Base-by-base conservation (phyloP, 2,888 invertebrate species). In the Microchrysa polita region DNA sequence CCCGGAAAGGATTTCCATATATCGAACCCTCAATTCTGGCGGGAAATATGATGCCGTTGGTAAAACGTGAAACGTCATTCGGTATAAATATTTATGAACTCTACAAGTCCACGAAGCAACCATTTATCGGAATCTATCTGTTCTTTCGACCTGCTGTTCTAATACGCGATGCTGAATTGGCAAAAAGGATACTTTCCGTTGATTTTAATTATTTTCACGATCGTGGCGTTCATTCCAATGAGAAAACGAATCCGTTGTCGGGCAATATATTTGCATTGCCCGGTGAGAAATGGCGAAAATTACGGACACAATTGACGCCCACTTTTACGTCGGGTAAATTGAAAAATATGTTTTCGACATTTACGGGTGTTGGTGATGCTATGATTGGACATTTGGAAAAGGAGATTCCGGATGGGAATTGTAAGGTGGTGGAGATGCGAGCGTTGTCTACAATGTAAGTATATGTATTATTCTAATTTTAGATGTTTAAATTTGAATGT, bases 241-340 rank as follows among this genome's bases (percentile, higher is more conserved):
- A 88, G 22, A 83, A 84, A 18, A 86, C 87, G 12, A 89, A 89
- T 78, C 88, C 87, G 0, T 77, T 89, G 22, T 87, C 88, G 5
- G 87, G 85, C 0, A 88, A 89, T 80, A 80, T 90, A 40, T 88
- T 89, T 77, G 87, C 87, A 73, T 80, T 88, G 60, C 85, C 86
- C 59, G 89, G 88, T 0, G 83, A 86, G 9, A 84, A 86, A 77
- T 91, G 91, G 90, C 89, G 86, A 80, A 85, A 83, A 59, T 80
- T 90, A 18, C 84, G 90, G n/a, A 77, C 86, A 1, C 88, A 89
- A 78, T 83, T 90, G 79, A 87, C 90, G 0, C 88, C 90, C 0
- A 86, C 88, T 0, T 91, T 90, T 79, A 88, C 90, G 0, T 86
- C 89, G 0, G 88, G 87, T n/a, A 90, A 90, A 81, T 80, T 90